Percentiles rank a stretch among this genome's conserved stretches.
Conservation (phyloP, 2,888 invertebrate species). For the Athetis lepigone region DNA sequence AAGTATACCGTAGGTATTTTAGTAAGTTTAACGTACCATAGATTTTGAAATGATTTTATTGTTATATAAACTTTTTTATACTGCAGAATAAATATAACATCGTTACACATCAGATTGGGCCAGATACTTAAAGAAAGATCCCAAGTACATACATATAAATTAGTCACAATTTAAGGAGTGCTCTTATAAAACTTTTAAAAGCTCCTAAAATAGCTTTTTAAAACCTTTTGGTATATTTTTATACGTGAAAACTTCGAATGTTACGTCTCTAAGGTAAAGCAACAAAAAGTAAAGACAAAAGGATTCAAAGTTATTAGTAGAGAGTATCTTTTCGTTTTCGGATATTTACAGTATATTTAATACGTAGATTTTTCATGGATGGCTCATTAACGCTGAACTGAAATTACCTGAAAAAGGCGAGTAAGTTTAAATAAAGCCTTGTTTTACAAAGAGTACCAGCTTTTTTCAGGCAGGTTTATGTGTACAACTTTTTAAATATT, state of each 20-base stretch:
- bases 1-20: constrained; percentile 1
- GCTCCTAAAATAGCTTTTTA: not conserved
- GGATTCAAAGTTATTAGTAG: constrained; percentile 24
- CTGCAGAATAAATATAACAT: no score
- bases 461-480: constrained; percentile 24
- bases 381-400: constrained; percentile 15
- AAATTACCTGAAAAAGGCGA: constrained; percentile 24
- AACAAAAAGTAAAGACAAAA: constrained; percentile 35
- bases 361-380: constrained; percentile 4
- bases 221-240: not conserved
- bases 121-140: constrained; percentile 9
- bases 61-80: no score
- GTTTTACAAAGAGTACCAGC: constrained; percentile 6
- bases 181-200: not conserved
- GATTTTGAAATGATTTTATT: no score
- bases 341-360: constrained; percentile 7
- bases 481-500: not conserved
- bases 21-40: not conserved
- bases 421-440: constrained; percentile 7
- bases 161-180: not conserved
- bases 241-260: constrained; percentile 24
- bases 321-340: constrained; percentile 18
- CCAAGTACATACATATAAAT: constrained; percentile 3
- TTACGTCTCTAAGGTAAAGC: constrained; percentile 25
- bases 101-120: constrained; percentile 12